Evolutionary conservation across 2,797 vertebrate genomes (phyloP).

Genomic region (Mallotus villosus): DNA sequence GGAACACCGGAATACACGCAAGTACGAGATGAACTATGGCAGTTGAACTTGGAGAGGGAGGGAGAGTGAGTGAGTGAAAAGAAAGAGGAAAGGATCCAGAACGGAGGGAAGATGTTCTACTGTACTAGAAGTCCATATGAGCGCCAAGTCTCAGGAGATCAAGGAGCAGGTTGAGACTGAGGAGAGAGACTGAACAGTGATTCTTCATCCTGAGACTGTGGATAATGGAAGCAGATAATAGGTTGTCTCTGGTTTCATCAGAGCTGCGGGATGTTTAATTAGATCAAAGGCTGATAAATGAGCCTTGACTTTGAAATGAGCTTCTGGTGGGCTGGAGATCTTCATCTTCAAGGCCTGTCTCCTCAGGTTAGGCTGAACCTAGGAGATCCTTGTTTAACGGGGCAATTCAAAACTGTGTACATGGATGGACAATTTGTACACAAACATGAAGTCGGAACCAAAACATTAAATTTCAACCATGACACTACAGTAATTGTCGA

Average conservation of each 20-base stretch:
- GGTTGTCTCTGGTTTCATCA: constrained; percentile 49
- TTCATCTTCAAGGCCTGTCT: constrained; percentile 31
- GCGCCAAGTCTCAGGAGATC: too few species aligned
- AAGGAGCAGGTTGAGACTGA: neutral
- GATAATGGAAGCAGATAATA: constrained; percentile 59
- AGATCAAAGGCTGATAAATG: constrained; percentile 66
- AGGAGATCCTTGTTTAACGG: neutral
- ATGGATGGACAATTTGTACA: neutral
- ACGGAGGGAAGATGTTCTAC: neutral
- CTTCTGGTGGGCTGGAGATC: constrained; percentile 44
- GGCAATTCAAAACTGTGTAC: neutral
- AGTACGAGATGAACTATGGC: neutral
- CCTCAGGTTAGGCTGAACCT: neutral
- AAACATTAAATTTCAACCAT: too few species aligned
- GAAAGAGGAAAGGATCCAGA: neutral
- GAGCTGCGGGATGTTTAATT: constrained; percentile 60
- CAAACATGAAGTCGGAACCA: neutral
- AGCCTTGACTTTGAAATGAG: constrained; percentile 60
- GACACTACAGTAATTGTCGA: too few species aligned
- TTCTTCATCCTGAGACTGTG: constrained; percentile 29
- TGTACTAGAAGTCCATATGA: too few species aligned
- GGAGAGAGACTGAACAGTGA: neutral
- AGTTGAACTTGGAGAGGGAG: neutral
- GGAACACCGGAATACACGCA: constrained; percentile 10
- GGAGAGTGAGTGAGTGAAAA: constrained; percentile 4